Base-by-base conservation (phyloP, 2,888 invertebrate species). In the Lucinisca nassula region DNA sequence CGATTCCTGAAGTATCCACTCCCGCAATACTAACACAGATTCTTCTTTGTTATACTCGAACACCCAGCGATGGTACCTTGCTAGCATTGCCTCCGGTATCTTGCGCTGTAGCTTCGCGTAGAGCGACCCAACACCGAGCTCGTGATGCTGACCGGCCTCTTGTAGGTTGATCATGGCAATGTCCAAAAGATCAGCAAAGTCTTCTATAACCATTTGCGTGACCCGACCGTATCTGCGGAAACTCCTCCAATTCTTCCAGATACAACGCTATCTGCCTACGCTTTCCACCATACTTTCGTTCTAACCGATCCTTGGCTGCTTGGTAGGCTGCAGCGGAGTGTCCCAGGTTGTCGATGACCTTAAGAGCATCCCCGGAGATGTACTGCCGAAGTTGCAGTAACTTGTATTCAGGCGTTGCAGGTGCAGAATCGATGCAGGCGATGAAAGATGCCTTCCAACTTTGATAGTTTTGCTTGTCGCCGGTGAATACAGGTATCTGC, bases 351-450 rank as follows among this genome's bases (percentile, higher is more conserved):
- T 87, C 87, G 21, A 85, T 73, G 21, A 61, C 74, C 21, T 73
- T 78, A 17, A 80, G 49, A 24, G 83, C 80, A 17, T 83, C 72
- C 40, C 89, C 87, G 27, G 51, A n/a, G 21, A 89, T 40, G 73
- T 83, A 89, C 35, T 89, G 89, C 12, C 87, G 24, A 4, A 89
- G 40, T 37, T 89, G 87, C 73, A 89, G 70, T 21, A 87, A 73
- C 45, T 86, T 86, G n/a, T n/a, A n/a, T n/a, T n/a, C n/a, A n/a
- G n/a, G n/a, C n/a, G n/a, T n/a, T n/a, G n/a, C n/a, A n/a, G n/a
- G n/a, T n/a, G n/a, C n/a, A n/a, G n/a, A n/a, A n/a, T n/a, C n/a
- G n/a, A n/a, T n/a, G n/a, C n/a, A 88, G 35, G 84, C 58, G 35
- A 30, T 38, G 32, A 86, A 82, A 32, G 82, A 75, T 24, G 82